Percentiles rank a stretch among this genome's conserved stretches.
These are phyloP conservation scores for Ataeniobius toweri DNA, from an alignment of 2,797 vertebrate genomes.

Conservation along the genomic window DNA sequence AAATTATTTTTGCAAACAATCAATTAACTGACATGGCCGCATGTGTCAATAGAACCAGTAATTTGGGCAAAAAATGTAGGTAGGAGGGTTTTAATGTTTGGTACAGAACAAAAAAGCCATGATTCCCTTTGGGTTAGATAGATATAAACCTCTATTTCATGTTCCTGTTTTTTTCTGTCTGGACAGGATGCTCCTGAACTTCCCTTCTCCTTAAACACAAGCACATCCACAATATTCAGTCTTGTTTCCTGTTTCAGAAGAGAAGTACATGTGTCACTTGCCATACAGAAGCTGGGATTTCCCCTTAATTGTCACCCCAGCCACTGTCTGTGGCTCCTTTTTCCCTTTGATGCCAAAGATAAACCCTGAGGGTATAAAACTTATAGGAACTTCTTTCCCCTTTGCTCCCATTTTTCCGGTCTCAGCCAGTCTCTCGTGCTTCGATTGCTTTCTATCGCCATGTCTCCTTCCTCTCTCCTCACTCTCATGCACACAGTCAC, in stretches of 20 bases:
- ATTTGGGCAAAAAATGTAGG: neutral
- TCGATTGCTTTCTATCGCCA: slow-evolving; percentile 45
- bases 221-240: slow-evolving; percentile 10
- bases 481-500: slow-evolving; percentile 59
- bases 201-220: slow-evolving; percentile 57
- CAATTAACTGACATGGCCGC: neutral
- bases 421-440: slow-evolving; percentile 41
- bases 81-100: neutral
- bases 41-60: neutral
- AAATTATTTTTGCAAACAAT: neutral
- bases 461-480: slow-evolving; percentile 45
- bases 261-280: slow-evolving; percentile 25
- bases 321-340: neutral
- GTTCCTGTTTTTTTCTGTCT: slow-evolving; percentile 48
- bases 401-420: neutral
- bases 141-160: slow-evolving; percentile 6
- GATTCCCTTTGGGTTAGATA: neutral
- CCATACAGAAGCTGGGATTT: slow-evolving; percentile 11
- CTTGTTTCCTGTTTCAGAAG: slow-evolving; percentile 24
- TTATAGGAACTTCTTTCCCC: slow-evolving; percentile 40
- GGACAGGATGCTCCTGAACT: slow-evolving; percentile 66
- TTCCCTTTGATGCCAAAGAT: slow-evolving; percentile 13
- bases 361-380: slow-evolving; percentile 23
- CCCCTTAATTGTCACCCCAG: neutral
- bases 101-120: neutral